phyloP scores from a whole-genome alignment of 2,888 invertebrate species.

The Thecocarcelia acutangulata region DNA sequence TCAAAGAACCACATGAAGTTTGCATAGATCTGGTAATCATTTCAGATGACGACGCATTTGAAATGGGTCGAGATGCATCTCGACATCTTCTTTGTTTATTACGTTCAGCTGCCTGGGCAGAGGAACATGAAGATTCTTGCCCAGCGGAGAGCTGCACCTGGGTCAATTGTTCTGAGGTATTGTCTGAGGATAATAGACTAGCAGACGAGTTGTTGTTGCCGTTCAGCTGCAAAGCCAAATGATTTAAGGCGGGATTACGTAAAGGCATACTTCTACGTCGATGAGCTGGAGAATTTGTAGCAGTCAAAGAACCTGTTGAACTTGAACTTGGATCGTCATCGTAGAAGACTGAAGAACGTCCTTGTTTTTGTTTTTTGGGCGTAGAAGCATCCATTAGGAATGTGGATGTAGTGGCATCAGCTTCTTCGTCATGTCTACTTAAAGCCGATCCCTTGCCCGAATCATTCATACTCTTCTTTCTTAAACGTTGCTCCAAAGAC shows the following conservation, averaged over 20 bases:
- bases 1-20: slow-evolving; percentile 82
- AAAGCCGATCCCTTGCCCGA: slow-evolving; percentile 81
- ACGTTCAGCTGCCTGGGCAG: slow-evolving; percentile 67
- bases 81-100: slow-evolving; percentile 67
- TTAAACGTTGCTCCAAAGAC: slow-evolving; percentile 79
- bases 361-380: slow-evolving; percentile 70
- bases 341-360: slow-evolving; percentile 74
- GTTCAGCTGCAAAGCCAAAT: slow-evolving; percentile 75
- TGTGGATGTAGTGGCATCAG: slow-evolving; percentile 66
- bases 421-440: slow-evolving; percentile 80
- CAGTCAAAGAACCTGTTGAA: slow-evolving; percentile 76
- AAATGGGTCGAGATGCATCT: slow-evolving; percentile 72
- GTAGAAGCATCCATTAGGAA: slow-evolving; percentile 69
- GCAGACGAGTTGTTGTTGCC: slow-evolving; percentile 78
- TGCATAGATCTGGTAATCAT: slow-evolving; percentile 89
- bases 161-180: slow-evolving; percentile 79
- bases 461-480: slow-evolving; percentile 82
- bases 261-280: slow-evolving; percentile 79
- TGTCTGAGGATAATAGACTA: slow-evolving; percentile 79
- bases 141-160: slow-evolving; percentile 75
- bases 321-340: slow-evolving; percentile 77
- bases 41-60: slow-evolving; percentile 78
- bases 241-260: slow-evolving; percentile 79
- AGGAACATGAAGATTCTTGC: slow-evolving; percentile 64
- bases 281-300: slow-evolving; percentile 78